Evolutionary conservation across 2,888 invertebrate species (phyloP).

Genomic region (Bibio marci): DNA sequence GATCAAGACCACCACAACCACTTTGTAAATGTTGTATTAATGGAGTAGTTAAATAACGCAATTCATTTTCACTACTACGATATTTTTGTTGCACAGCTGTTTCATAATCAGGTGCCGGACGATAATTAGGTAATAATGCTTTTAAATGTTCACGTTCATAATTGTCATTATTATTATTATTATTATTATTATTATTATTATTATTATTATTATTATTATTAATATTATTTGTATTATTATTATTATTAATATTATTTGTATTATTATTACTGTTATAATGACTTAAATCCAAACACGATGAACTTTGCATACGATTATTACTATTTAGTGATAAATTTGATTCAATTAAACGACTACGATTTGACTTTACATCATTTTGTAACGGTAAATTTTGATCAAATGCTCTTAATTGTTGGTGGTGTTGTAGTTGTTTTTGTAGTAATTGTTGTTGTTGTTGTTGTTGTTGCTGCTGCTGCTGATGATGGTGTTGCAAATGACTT

Average conservation of each 20-base stretch:
- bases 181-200: constrained; percentile 13
- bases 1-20: constrained; percentile 4
- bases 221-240: constrained; percentile 9
- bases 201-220: constrained; percentile 3
- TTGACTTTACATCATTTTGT: constrained; percentile 24
- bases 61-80: constrained; percentile 36
- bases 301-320: constrained; percentile 23
- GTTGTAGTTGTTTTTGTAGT: constrained; percentile 8
- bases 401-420: neutral
- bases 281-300: constrained; percentile 27
- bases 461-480: constrained; percentile 3
- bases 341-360: constrained; percentile 19
- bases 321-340: constrained; percentile 7
- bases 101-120: constrained; percentile 90
- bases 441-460: constrained; percentile 1
- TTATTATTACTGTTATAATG: constrained; percentile 1
- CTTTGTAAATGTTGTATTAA: too few relatives aligned
- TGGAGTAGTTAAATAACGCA: constrained; percentile 13
- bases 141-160: constrained; percentile 35
- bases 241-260: constrained; percentile 2
- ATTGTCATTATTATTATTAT: constrained; percentile 9
- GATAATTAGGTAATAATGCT: constrained; percentile 64
- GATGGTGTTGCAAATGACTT: constrained; percentile 6
- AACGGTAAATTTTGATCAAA: constrained; percentile 22
- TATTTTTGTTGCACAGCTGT: constrained; percentile 80